phyloP scores from a whole-genome alignment of 2,888 invertebrate species.

The Drosophila planitibia region DNA sequence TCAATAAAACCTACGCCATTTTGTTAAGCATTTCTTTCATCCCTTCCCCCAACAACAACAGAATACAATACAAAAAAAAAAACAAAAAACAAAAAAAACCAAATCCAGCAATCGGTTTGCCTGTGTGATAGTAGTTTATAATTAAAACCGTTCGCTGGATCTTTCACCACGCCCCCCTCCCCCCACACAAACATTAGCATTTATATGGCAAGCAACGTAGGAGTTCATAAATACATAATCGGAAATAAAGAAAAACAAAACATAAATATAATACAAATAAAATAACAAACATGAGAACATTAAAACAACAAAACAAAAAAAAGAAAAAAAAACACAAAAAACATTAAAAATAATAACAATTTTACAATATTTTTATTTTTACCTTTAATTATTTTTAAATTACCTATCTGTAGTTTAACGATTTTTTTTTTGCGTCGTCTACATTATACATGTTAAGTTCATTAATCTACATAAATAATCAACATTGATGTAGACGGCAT shows the following conservation, averaged over 20 bases:
- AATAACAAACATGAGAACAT: slow-evolving; percentile 31
- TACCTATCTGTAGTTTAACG: slow-evolving; percentile 52
- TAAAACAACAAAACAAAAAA: neutral
- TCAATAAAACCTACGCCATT: slow-evolving; percentile 22
- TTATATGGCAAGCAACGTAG: slow-evolving; percentile 52
- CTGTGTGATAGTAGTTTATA: slow-evolving; percentile 86
- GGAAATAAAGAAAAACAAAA: slow-evolving; percentile 23
- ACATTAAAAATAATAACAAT: slow-evolving; percentile 20
- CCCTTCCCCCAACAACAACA: neutral
- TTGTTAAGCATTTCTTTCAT: slow-evolving; percentile 13
- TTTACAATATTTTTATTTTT: slow-evolving; percentile 47
- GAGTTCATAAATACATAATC: slow-evolving; percentile 31
- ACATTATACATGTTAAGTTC: slow-evolving; percentile 75
- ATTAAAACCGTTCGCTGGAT: slow-evolving; percentile 77
- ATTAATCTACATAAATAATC: slow-evolving; percentile 58
- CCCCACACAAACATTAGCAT: slow-evolving; percentile 20
- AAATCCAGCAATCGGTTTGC: slow-evolving; percentile 78
- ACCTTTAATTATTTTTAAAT: slow-evolving; percentile 68
- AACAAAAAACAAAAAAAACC: neutral
- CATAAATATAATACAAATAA: slow-evolving; percentile 22
- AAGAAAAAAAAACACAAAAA: slow-evolving; percentile 26
- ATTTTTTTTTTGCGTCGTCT: slow-evolving; percentile 69
- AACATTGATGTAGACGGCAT: slow-evolving; percentile 35
- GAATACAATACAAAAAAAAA: neutral
- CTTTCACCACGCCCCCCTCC: neutral